These are phyloP conservation scores for Steinernema feltiae DNA, from an alignment of 1,140 invertebrate species.

Conservation along the genomic window DNA sequence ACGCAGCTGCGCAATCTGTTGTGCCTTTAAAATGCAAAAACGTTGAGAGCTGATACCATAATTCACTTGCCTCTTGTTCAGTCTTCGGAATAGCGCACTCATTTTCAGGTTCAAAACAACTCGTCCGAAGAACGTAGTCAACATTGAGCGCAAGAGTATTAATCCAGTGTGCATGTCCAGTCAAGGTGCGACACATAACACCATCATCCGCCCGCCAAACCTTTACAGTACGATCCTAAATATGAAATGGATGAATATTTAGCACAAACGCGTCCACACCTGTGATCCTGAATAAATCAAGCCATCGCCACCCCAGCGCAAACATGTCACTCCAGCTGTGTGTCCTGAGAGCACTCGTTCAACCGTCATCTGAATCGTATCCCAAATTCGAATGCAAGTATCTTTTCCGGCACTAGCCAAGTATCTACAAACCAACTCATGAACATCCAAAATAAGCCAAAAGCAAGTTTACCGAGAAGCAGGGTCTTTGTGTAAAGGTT, in stretches of 20 bases:
- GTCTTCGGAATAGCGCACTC: conserved; percentile 40
- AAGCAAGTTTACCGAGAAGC: conserved; percentile 33
- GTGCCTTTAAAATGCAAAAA: conserved; percentile 62
- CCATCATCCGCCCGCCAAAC: conserved; percentile 74
- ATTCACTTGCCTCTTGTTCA: conserved; percentile 28
- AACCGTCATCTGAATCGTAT: conserved; percentile 65
- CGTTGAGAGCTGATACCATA: conserved; percentile 30
- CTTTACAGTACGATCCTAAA: conserved; percentile 83
- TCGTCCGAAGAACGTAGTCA: conserved; percentile 87
- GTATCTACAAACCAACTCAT: conserved; percentile 27
- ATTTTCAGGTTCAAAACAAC: conserved; percentile 72
- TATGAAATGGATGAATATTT: conserved; percentile 47
- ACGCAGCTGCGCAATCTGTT: conserved; percentile 61
- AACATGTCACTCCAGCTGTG: conserved; percentile 79
- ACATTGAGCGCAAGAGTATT: conserved; percentile 91
- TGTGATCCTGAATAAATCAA: conserved; percentile 91
- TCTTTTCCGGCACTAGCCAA: conserved; percentile 64
- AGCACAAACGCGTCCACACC: conserved; percentile 32
- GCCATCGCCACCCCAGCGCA: conserved; percentile 88
- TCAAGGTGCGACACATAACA: conserved; percentile 78
- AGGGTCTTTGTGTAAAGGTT: conserved; percentile 73
- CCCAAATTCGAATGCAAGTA: conserved; percentile 90
- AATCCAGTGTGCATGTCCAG: conserved; percentile 97
- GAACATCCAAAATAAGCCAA: conserved; percentile 10
- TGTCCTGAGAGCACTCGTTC: conserved; percentile 70